These are phyloP conservation scores for Xenopus laevis DNA, from an alignment of 2,113 vertebrate genomes.

Conservation along the genomic window DNA sequence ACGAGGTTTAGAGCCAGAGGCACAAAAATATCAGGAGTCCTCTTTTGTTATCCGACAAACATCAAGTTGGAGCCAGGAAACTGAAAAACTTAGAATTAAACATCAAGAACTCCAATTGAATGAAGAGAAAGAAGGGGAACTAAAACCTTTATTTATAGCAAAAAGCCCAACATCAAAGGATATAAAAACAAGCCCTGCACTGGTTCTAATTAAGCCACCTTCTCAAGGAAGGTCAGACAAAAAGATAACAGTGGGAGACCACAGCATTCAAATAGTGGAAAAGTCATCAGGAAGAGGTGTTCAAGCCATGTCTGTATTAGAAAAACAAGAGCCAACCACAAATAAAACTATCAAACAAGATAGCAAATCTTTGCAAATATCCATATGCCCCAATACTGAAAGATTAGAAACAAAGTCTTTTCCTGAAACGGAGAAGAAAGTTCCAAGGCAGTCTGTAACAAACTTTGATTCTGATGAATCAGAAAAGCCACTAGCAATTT, in stretches of 20 bases:
- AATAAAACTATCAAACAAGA: not conserved
- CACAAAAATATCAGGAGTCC: not conserved
- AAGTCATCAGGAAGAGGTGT: conserved; percentile 35
- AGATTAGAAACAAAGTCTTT: not conserved
- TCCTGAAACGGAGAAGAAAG: too few species aligned
- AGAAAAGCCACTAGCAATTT: not conserved
- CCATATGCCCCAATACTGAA: conserved; percentile 2
- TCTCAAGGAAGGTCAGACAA: conserved; percentile 12
- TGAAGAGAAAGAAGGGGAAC: not conserved
- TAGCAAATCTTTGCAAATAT: conserved; percentile 1
- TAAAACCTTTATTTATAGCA: not conserved
- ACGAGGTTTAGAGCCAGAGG: not conserved
- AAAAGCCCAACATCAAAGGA: conserved; percentile 15
- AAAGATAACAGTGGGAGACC: not conserved
- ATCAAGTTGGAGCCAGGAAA: not conserved
- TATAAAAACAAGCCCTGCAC: conserved; percentile 16
- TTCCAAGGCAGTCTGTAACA: not conserved
- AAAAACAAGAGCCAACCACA: conserved; percentile 17
- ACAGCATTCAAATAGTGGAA: conserved; percentile 36
- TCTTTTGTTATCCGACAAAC: conserved; percentile 23
- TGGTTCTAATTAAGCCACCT: conserved; percentile 28
- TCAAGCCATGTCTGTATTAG: conserved; percentile 35
- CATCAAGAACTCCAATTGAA: not conserved
- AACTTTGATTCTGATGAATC: not conserved
- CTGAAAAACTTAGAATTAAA: conserved; percentile 7